Percentiles rank a stretch among this genome's conserved stretches.
Conservation (phyloP, 1,140 invertebrate species). For the Drosophila ercepeae region DNA sequence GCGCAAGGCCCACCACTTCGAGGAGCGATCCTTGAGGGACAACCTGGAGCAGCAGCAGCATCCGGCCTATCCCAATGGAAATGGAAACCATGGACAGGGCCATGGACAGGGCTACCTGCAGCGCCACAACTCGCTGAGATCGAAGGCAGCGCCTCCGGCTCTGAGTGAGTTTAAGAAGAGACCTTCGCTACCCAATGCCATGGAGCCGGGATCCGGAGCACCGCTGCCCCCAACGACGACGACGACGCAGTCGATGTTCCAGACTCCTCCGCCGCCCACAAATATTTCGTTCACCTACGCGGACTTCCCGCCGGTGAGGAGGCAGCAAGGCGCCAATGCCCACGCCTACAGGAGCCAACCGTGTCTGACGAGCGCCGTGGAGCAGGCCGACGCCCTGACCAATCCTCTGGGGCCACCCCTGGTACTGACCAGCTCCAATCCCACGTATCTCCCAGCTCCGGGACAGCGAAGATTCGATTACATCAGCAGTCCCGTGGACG, state of each 20-base stretch:
- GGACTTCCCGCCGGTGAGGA: conserved; percentile 42
- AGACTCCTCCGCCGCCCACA: conserved; percentile 63
- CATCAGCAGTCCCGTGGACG: conserved; percentile 59
- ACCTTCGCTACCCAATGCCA: conserved; percentile 77
- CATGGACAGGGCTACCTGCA: conserved; percentile 61
- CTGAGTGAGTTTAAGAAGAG: conserved; percentile 71
- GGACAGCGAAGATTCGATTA: conserved; percentile 28
- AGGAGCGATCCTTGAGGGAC: conserved; percentile 69
- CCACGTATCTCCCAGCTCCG: conserved; percentile 51
- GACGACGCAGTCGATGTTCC: conserved; percentile 1
- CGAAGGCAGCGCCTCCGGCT: conserved; percentile 33
- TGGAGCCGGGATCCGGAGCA: conserved; percentile 50
- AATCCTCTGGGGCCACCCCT: conserved; percentile 73
- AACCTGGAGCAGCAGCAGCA: conserved; percentile 57
- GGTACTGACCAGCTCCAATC: conserved; percentile 69
- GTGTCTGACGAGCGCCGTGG: conserved; percentile 62
- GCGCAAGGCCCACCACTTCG: conserved; percentile 73
- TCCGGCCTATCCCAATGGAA: conserved; percentile 5
- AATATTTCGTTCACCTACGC: conserved; percentile 78
- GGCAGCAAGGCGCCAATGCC: background rate
- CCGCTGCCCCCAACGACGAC: too few relatives aligned
- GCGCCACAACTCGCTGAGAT: conserved; percentile 71
- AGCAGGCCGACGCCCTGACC: conserved; percentile 59
- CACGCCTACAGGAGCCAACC: conserved; percentile 75
- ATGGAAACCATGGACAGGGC: too few relatives aligned